These are phyloP conservation scores for Nudaria mundana DNA, from an alignment of 2,888 invertebrate species.

Conservation along the genomic window DNA sequence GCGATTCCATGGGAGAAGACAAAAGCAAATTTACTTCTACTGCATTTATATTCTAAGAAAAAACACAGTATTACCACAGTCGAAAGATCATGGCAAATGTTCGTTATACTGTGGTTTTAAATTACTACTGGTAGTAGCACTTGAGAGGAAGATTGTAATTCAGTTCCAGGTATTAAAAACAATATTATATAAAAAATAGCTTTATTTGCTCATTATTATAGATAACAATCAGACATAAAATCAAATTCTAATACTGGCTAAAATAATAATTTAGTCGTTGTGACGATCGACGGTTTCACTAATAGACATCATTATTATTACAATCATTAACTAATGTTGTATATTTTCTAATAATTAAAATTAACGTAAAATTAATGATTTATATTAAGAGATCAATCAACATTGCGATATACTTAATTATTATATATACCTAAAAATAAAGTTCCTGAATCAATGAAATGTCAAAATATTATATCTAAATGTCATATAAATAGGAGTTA, in stretches of 20 bases:
- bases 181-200: slow-evolving; percentile 19
- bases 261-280: slow-evolving; percentile 15
- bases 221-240: slow-evolving; percentile 22
- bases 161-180: neutral
- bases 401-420: slow-evolving; percentile 21
- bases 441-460: slow-evolving; percentile 1
- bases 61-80: no score
- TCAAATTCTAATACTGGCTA: slow-evolving; percentile 34
- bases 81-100: no score
- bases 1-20: no score
- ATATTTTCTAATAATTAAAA: slow-evolving; percentile 12
- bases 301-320: slow-evolving; percentile 15
- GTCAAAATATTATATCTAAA: no score
- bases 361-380: slow-evolving; percentile 26
- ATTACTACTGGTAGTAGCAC: no score
- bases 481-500: no score
- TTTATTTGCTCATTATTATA: slow-evolving; percentile 14
- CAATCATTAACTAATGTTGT: slow-evolving; percentile 14
- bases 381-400: slow-evolving; percentile 32
- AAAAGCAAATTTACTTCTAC: no score
- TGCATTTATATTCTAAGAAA: no score
- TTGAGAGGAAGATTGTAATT: no score
- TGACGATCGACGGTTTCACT: slow-evolving; percentile 30
- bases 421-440: neutral
- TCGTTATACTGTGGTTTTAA: no score